phyloP scores from a whole-genome alignment of 2,797 vertebrate genomes.

The Sarcoramphus papa region DNA sequence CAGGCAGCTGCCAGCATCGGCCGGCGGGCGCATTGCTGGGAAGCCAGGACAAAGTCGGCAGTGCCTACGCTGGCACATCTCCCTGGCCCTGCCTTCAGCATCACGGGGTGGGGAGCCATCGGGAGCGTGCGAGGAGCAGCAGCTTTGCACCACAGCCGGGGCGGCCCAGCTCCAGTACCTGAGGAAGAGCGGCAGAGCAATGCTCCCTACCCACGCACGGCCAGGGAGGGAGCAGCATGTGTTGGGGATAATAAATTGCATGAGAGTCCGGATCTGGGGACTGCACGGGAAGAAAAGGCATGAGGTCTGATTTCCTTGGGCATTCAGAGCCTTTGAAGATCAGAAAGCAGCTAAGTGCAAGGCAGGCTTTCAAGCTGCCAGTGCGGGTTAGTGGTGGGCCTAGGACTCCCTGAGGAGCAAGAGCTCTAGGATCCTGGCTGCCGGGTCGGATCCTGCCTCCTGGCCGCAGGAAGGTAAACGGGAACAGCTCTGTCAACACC shows the following conservation, averaged over 20 bases:
- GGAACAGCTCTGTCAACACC: neutral
- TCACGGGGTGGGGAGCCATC: neutral
- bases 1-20: neutral
- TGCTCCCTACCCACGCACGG: neutral
- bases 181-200: rapidly evolving
- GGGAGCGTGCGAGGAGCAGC: rapidly evolving
- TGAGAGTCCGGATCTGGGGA: neutral
- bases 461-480: neutral
- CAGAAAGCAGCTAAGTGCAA: constrained; percentile 51
- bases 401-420: constrained; percentile 4
- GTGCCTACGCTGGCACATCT: rapidly evolving
- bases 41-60: neutral
- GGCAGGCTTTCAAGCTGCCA: constrained; percentile 50
- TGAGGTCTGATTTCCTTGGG: constrained; percentile 43
- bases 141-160: rapidly evolving
- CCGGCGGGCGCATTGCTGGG: neutral
- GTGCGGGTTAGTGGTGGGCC: constrained; percentile 26
- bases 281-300: constrained; percentile 37
- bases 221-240: neutral
- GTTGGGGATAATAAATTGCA: neutral
- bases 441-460: neutral
- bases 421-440: constrained; percentile 2
- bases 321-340: constrained; percentile 59
- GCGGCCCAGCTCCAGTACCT: rapidly evolving
- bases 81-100: neutral